Conservation (phyloP, 2,797 vertebrate genomes). For the Orientallactaga sibirica region DNA sequence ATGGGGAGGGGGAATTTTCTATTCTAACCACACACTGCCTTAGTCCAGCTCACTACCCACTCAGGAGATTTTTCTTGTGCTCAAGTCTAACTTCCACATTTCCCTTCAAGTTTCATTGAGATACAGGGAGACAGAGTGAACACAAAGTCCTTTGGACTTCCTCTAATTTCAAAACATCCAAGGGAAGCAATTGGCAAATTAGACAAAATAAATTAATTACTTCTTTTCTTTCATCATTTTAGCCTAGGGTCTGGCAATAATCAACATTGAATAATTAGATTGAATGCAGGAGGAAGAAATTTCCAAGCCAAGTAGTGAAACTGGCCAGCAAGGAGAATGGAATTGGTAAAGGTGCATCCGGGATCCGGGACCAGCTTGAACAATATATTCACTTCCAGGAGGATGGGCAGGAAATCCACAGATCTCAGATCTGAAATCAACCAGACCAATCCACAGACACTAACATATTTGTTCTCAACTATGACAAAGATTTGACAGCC, state of each 20-base stretch:
- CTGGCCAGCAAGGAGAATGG: not conserved
- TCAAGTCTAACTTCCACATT: not conserved
- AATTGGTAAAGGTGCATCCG: not conserved
- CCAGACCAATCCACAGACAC: not conserved
- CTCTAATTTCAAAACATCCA: conserved; percentile 32
- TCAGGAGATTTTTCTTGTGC: not conserved
- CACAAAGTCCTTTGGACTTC: not conserved
- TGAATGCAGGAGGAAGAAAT: conserved; percentile 9
- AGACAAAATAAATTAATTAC: conserved; percentile 42
- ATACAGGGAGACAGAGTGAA: not conserved
- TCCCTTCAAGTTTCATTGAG: not conserved
- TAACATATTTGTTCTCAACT: not conserved
- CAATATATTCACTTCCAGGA: not conserved
- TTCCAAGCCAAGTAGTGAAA: not conserved
- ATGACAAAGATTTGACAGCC: not conserved
- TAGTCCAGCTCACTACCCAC: not conserved
- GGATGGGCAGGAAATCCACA: not conserved
- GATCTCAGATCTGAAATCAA: not conserved
- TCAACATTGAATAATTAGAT: conserved; percentile 7
- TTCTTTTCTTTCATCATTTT: not conserved
- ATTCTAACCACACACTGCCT: not conserved
- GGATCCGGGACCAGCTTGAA: not conserved
- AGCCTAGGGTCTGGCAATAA: not conserved
- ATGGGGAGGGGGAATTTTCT: not conserved
- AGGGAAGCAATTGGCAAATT: conserved; percentile 39